Base-by-base conservation (phyloP, 2,797 vertebrate genomes). In the Paedocypris micromegethes region DNA sequence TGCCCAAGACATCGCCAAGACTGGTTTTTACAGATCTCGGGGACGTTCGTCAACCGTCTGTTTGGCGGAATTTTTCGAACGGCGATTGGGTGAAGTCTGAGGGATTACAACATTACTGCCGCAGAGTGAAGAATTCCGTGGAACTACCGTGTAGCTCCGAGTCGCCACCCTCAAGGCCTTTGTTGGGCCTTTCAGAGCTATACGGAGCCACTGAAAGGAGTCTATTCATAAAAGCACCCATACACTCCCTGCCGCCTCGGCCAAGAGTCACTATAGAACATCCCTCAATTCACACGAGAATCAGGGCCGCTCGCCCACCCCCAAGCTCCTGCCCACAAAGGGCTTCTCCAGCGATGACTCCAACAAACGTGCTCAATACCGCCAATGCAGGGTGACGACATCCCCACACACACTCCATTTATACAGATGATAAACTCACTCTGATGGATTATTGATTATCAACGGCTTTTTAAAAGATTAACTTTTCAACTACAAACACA, bases 221-320 rank as follows among this genome's bases (percentile, higher is more conserved):
- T 46, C 74, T 68, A 73, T 75, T 75, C 74, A 75, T 75, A 54
- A 64, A 52, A 61, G 51, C 73, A 48, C 70, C 63, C 64, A 72
- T 67, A 75, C 68, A 75, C 68, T 74, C 74, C 64, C 74, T 59
- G 60, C 54, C 63, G 43, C 59, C 68, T 64, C 60, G 64, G 74
- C 74, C 68, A 72, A 75, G 74, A 71, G 69, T 71, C 69, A 72
- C 74, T 72, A 72, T 75, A 66, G 67, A 75, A 66, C 67, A 66
- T 66, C 68, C 73, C 63, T 75, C 74, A 75, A 63, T 75, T 75
- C 74, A 75, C 74, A 75, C 47, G 74, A 75, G 74, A 75, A 72
- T 66, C 60, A 41, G 63, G 59, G 57, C 66, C 40, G 60, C 57
- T 56, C 54, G 60, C 54, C 23, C 65, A 64, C 60, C 65, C 72